These are phyloP conservation scores for Phalera bucephala DNA, from an alignment of 2,888 invertebrate species.

Conservation along the genomic window DNA sequence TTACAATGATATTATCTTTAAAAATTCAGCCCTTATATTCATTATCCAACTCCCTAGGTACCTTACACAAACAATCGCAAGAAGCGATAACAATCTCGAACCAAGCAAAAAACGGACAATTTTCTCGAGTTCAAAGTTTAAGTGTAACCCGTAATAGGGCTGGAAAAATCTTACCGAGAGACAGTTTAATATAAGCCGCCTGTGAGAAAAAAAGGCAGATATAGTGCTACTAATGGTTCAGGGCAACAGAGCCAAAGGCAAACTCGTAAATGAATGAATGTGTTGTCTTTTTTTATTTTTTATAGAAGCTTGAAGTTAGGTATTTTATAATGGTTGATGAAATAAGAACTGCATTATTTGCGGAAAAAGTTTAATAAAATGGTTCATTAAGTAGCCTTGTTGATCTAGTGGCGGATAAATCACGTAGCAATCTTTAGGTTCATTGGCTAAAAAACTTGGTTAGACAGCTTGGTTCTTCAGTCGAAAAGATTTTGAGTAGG, in stretches of 20 bases:
- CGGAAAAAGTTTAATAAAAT: too few species aligned
- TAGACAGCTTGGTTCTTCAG: too few species aligned
- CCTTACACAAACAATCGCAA: neutral
- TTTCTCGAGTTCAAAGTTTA: constrained; percentile 49
- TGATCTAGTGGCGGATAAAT: too few species aligned
- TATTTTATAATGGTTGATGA: neutral
- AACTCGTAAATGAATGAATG: constrained; percentile 70
- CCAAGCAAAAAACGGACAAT: neutral
- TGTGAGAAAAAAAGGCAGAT: constrained; percentile 45
- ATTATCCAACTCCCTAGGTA: too few species aligned
- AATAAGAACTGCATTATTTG: neutral
- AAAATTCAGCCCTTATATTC: too few species aligned
- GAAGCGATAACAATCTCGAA: neutral
- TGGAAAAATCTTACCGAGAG: constrained; percentile 53
- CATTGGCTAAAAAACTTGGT: too few species aligned
- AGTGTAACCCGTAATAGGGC: constrained; percentile 54
- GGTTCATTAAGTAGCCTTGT: too few species aligned
- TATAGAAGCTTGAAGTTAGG: constrained; percentile 16
- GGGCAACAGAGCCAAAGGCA: constrained; percentile 58
- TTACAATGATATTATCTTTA: too few species aligned
- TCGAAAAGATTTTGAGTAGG: too few species aligned
- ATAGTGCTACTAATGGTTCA: constrained; percentile 62
- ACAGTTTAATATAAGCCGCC: constrained; percentile 46
- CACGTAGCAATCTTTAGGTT: too few species aligned
- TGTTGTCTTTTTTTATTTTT: constrained; percentile 50